These are phyloP conservation scores for Acrocephalus arundinaceus DNA, from an alignment of 2,113 vertebrate species.

Conservation along the genomic window DNA sequence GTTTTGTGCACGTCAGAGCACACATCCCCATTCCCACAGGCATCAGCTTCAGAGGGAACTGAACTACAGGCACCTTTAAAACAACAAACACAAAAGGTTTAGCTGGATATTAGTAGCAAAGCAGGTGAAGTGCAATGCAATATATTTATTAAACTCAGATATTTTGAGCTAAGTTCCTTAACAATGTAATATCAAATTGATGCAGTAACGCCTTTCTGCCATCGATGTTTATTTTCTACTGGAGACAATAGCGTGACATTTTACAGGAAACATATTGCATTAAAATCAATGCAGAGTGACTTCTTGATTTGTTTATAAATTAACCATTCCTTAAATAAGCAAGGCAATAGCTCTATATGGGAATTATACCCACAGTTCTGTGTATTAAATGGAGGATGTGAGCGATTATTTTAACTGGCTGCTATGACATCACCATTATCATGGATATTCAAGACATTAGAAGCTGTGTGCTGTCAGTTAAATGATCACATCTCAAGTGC, in stretches of 20 bases:
- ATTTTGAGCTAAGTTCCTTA: neutral
- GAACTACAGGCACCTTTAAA: neutral
- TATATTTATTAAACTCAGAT: neutral
- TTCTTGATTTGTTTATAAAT: conserved; percentile 70
- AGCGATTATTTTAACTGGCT: conserved; percentile 66
- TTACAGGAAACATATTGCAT: conserved; percentile 45
- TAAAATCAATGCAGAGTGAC: conserved; percentile 44
- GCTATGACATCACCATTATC: conserved; percentile 75
- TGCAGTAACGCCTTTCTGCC: neutral
- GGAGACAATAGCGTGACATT: neutral
- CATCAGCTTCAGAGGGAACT: neutral
- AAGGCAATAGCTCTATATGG: conserved; percentile 28
- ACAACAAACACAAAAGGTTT: neutral
- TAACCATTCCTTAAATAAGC: conserved; percentile 70
- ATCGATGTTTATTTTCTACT: conserved; percentile 9
- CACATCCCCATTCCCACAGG: neutral
- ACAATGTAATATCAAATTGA: neutral
- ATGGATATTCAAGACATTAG: conserved; percentile 77
- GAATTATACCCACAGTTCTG: conserved; percentile 58
- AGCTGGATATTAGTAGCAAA: neutral
- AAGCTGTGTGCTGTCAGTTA: conserved; percentile 78
- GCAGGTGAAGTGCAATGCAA: neutral
- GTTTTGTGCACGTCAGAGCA: neutral
- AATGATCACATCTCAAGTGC: conserved; percentile 77
- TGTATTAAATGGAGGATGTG: conserved; percentile 64